phyloP scores from a whole-genome alignment of 1,140 invertebrate genomes.

The Sarcophaga peregrina region DNA sequence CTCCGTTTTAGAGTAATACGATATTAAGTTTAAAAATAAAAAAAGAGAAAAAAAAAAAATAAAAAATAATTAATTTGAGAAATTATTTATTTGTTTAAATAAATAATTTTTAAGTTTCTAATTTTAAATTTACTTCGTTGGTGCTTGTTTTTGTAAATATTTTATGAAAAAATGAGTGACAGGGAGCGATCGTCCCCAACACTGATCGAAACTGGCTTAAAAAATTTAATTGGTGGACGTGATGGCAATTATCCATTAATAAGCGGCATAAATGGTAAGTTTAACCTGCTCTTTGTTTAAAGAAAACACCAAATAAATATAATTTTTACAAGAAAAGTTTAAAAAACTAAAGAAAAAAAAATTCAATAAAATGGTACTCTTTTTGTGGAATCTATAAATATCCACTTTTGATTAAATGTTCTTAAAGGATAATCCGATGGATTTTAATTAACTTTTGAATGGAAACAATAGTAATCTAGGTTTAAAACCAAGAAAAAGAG shows the following conservation, averaged over 20 bases:
- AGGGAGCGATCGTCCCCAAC: slow-evolving; percentile 82
- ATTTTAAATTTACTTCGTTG: slow-evolving; percentile 48
- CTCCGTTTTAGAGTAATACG: not conserved
- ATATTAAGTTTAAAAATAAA: slow-evolving; percentile 24
- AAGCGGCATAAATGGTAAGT: slow-evolving; percentile 77
- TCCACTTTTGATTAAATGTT: no score
- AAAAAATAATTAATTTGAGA: not conserved
- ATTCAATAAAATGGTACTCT: no score
- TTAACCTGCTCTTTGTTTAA: not conserved
- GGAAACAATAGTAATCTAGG: no score
- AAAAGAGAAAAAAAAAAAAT: slow-evolving; percentile 22
- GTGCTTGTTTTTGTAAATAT: slow-evolving; percentile 62
- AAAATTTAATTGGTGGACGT: slow-evolving; percentile 80
- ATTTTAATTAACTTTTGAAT: no score
- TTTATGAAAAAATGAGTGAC: slow-evolving; percentile 76
- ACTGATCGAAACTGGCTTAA: slow-evolving; percentile 82
- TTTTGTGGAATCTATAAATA: no score
- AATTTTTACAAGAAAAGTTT: no score
- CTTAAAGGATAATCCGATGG: no score
- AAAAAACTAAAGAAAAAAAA: no score
- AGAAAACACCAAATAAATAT: no score
- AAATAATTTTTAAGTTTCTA: slow-evolving; percentile 11
- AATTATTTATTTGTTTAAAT: not conserved
- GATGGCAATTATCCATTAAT: slow-evolving; percentile 81
- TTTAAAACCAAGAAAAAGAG: no score